Base-by-base conservation (phyloP, 2,113 vertebrate species). In the Dicaeum eximium region DNA sequence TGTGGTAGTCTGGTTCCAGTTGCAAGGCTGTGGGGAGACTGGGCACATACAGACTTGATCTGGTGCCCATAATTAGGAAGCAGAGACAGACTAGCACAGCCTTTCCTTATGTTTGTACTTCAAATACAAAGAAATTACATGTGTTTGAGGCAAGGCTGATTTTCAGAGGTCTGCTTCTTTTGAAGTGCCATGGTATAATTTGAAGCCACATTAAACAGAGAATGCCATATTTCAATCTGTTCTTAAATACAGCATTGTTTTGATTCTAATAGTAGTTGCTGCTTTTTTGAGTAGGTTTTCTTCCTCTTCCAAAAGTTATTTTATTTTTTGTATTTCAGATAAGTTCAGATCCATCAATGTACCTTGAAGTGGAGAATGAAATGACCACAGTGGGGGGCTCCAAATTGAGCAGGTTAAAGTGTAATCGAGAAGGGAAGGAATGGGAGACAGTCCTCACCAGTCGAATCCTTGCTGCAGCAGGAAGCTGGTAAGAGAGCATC, bases 291-390 rank as follows among this genome's bases (percentile, higher is more conserved):
- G n/a, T 65, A 73, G 38, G 24, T 20, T 30, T 7, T 60, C 70
- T 56, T 65, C 24, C 21, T 57, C 35, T 83, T 70, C 38, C 24
- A 80, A 71, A 57, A 83, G 6, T 19, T 15, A 7, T 40, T 65
- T 69, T 40, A 13, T 20, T 48, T 80, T 66, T 78, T 83, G 3
- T 62, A 12, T 81, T 97, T 51, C 80, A 99, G 99, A 95, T 99
- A 95, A 99, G 99, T 97, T 98, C 98, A 57, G 99, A 99, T 80
- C 98, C 99, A 5, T 98, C 98, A 1, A 98, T 99, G 97, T 99
- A 99, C 91, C 97, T 99, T 84, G 99, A 99, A 97, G 99, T 99
- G 95, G 99, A 99, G 96, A 99, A 99, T 66, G 99, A 99, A 78
- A 98, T 99, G 75, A 98, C 98, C 1, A 35, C 97, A 4, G 98